Percentiles rank a stretch among this genome's conserved stretches.
Conservation (phyloP, 2,113 vertebrate genomes). For the Vicugna pacos region DNA sequence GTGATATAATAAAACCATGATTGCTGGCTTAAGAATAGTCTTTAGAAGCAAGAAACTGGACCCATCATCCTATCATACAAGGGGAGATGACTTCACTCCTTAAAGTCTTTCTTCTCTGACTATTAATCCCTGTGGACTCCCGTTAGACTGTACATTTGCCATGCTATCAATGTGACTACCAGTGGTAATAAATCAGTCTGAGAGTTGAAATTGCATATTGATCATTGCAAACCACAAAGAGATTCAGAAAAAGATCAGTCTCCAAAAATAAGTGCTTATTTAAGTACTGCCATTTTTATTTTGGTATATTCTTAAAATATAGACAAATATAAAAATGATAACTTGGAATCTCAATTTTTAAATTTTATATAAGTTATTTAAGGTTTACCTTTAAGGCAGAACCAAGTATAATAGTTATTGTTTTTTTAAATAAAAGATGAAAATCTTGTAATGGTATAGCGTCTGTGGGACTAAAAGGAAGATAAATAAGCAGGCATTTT, state of each 20-base stretch:
- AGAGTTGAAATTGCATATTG: background rate
- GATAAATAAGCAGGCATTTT: background rate
- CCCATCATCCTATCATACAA: background rate
- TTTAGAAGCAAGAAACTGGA: background rate
- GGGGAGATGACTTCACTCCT: background rate
- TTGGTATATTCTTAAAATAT: background rate
- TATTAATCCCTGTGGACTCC: background rate
- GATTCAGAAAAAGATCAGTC: background rate
- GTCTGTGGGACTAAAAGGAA: background rate
- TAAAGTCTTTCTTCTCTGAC: background rate
- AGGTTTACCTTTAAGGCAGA: background rate
- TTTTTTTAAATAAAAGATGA: background rate
- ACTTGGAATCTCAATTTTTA: background rate
- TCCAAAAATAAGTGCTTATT: background rate
- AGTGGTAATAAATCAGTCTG: background rate
- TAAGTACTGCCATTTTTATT: background rate
- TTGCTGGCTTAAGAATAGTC: background rate
- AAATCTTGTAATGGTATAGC: slow-evolving; percentile 24
- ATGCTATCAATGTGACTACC: background rate
- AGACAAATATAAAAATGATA: background rate
- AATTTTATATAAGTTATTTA: background rate
- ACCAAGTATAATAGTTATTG: background rate
- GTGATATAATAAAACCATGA: background rate
- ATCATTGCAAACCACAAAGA: background rate
- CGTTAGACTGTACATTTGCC: background rate